phyloP scores from a whole-genome alignment of 37 sponge, comb jelly and placozoan species.

The Haliclona indistincta region DNA sequence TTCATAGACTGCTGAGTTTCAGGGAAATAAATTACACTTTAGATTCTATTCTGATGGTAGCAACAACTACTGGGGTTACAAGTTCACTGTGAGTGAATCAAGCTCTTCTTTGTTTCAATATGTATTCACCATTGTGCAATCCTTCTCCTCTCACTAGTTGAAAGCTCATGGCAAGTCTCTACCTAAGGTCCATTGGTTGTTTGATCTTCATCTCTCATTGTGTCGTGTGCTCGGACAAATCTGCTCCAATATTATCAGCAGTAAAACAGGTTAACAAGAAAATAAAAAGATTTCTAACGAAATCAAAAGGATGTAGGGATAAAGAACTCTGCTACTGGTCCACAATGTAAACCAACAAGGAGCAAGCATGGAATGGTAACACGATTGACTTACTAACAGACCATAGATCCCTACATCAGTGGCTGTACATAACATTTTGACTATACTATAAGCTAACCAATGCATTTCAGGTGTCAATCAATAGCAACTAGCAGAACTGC shows the following conservation, averaged over 20 bases:
- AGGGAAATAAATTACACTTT: constrained; percentile 65
- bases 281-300: too few relatives aligned
- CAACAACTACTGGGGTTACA: constrained; percentile 85
- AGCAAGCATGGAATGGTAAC: too few relatives aligned
- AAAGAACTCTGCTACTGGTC: too few relatives aligned
- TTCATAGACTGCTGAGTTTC: constrained; percentile 53
- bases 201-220: constrained; percentile 75
- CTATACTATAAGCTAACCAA: too few relatives aligned
- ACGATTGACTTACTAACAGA: too few relatives aligned
- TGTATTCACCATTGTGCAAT: neutral
- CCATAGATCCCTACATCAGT: too few relatives aligned
- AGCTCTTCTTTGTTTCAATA: neutral
- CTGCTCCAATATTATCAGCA: constrained; percentile 36
- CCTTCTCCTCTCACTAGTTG: constrained; percentile 35
- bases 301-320: too few relatives aligned
- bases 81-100: constrained; percentile 82
- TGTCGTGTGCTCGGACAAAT: constrained; percentile 64
- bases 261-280: constrained; percentile 9
- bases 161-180: constrained; percentile 57
- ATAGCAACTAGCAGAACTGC: too few relatives aligned
- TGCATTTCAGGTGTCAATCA: too few relatives aligned
- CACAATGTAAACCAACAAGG: too few relatives aligned
- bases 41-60: constrained; percentile 74
- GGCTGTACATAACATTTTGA: too few relatives aligned
- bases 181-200: constrained; percentile 54